Percentiles rank a stretch among this genome's conserved stretches.
phyloP scores from a whole-genome alignment of 2,888 invertebrate species.

The Tyria jacobaeae region DNA sequence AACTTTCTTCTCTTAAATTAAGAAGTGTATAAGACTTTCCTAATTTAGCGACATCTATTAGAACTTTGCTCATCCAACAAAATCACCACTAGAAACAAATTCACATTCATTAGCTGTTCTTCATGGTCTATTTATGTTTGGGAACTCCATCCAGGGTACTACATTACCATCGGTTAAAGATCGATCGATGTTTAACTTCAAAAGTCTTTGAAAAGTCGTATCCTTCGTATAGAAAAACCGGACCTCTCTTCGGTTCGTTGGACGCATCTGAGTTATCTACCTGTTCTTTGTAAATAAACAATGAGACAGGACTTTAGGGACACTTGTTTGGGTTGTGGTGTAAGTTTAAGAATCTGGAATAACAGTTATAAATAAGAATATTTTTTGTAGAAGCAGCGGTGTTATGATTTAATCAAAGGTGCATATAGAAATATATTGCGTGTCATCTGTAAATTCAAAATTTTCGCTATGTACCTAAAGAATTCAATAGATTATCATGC shows the following conservation, averaged over 20 bases:
- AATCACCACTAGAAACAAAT: constrained; percentile 23
- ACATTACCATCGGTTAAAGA: constrained; percentile 23
- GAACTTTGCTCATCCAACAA: constrained; percentile 22
- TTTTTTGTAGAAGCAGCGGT: background rate
- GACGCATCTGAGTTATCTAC: constrained; percentile 44
- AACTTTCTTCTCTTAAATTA: constrained; percentile 25
- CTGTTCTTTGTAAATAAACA: constrained; percentile 73
- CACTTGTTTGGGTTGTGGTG: constrained; percentile 37
- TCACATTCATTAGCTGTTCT: constrained; percentile 15
- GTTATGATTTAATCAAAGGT: background rate
- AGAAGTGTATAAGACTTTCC: constrained; percentile 23
- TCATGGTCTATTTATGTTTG: constrained; percentile 22
- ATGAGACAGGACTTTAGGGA: constrained; percentile 56
- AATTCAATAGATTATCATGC: background rate
- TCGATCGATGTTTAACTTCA: constrained; percentile 27
- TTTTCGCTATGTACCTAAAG: background rate
- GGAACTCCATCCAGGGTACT: constrained; percentile 8
- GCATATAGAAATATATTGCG: background rate
- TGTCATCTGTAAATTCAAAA: background rate
- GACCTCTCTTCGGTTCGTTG: constrained; percentile 33
- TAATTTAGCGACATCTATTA: constrained; percentile 26
- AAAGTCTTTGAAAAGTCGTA: constrained; percentile 45
- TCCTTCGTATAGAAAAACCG: constrained; percentile 39
- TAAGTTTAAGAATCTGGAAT: constrained; percentile 20
- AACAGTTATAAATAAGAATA: background rate